Percentiles rank a stretch among this genome's conserved stretches.
Conservation (phyloP, 2,113 vertebrate genomes). For the Micronycteris hirsuta region DNA sequence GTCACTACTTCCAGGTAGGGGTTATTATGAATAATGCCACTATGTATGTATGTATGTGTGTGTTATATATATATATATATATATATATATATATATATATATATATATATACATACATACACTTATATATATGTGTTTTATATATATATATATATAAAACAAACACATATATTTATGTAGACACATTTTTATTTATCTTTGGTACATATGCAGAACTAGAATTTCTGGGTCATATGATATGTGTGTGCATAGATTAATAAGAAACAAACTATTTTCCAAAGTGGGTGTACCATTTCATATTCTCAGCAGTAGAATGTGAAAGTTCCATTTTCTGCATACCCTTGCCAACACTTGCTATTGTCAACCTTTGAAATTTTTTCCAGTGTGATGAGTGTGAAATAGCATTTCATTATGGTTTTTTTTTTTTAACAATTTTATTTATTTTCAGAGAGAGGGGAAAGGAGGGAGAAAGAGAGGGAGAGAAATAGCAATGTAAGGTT, state of each 20-base stretch:
- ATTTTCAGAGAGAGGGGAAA: no score
- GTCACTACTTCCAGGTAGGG: neutral
- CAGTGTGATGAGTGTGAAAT: neutral
- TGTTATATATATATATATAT: no score
- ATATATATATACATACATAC: neutral
- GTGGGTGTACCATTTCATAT: neutral
- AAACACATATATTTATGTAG: neutral
- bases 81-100: no score
- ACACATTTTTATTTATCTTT: neutral
- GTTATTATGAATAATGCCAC: neutral
- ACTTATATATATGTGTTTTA: neutral
- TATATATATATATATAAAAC: neutral
- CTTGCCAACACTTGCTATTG: neutral
- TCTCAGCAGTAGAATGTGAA: neutral
- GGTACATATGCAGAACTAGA: neutral
- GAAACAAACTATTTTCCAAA: constrained; percentile 10
- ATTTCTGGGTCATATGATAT: neutral
- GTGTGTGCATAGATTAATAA: neutral
- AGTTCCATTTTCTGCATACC: constrained; percentile 12
- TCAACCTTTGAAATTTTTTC: neutral
- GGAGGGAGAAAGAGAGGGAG: no score
- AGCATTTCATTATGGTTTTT: no score
- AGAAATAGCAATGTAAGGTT: no score
- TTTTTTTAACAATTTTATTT: no score
- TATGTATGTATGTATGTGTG: neutral